Evolutionary conservation across 1,140 invertebrate species (phyloP).

Genomic region (Homalodisca vitripennis): DNA sequence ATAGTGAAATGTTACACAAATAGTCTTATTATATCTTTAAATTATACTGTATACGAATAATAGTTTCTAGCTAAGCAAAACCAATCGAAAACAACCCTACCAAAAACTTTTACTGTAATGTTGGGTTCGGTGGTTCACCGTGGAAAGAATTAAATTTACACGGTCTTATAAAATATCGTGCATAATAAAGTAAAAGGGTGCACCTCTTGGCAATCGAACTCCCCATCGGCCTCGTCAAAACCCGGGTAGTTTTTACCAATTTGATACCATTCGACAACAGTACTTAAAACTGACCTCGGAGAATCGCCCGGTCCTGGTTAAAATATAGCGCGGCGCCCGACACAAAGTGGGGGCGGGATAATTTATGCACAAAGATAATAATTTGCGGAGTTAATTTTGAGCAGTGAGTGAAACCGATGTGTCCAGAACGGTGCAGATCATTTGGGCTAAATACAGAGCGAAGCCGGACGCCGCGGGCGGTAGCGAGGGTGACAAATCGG

Average conservation of each 20-base stretch:
- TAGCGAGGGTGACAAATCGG: slow-evolving; percentile 8
- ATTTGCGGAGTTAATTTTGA: slow-evolving; percentile 20
- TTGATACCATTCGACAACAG: not conserved
- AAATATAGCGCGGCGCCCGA: slow-evolving; percentile 15
- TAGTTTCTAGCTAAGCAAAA: not conserved
- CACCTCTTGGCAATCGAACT: not conserved
- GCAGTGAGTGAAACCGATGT: not conserved
- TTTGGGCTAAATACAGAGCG: not conserved
- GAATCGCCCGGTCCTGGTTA: not conserved
- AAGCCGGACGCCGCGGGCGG: not conserved
- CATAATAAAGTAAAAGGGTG: no score
- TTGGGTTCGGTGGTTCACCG: not conserved
- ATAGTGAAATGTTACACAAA: no score
- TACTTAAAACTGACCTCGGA: not conserved
- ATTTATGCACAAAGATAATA: slow-evolving; percentile 1
- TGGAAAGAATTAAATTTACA: not conserved
- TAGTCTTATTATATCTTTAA: no score
- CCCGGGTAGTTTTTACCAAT: slow-evolving; percentile 19
- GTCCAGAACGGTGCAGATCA: no score
- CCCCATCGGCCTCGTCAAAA: not conserved
- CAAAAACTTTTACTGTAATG: not conserved
- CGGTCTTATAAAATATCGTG: not conserved
- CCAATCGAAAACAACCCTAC: not conserved
- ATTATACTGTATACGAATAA: not conserved
- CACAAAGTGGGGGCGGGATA: slow-evolving; percentile 11